Percentiles rank a stretch among this genome's conserved stretches.
phyloP scores from a whole-genome alignment of 2,113 vertebrate genomes.

The Daphoenositta chrysoptera region DNA sequence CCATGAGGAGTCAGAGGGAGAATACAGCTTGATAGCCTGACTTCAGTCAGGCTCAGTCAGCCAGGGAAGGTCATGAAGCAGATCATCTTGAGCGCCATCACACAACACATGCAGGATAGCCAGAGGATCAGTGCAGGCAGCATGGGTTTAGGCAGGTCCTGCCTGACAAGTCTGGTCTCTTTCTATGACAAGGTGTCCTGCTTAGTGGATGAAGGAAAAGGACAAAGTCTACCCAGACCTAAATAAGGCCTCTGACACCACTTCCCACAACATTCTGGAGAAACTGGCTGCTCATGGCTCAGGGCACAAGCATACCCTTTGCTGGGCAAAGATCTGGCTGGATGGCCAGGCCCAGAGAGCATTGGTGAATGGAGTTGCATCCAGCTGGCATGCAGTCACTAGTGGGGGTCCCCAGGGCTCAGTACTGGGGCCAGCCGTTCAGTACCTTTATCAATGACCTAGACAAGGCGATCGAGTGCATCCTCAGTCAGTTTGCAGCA shows the following conservation, averaged over 20 bases:
- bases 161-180: background rate
- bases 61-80: background rate
- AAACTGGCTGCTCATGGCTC: background rate
- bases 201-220: background rate
- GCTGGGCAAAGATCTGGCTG: background rate
- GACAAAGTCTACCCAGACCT: background rate
- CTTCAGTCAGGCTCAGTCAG: background rate
- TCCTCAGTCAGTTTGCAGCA: background rate
- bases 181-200: background rate
- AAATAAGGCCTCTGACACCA: background rate
- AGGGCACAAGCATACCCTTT: background rate
- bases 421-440: background rate
- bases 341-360: background rate
- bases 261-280: background rate
- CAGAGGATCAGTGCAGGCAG: background rate
- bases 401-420: background rate
- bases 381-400: background rate
- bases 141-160: background rate
- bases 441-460: background rate
- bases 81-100: background rate
- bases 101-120: background rate
- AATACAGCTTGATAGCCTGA: background rate
- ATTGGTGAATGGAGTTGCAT: background rate
- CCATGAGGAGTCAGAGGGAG: background rate
- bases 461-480: background rate